A percentile compares a stretch with the other conserved stretches of the same genome.
phyloP scores from a whole-genome alignment of 2,888 invertebrate genomes.

The Apodemia mormo region DNA sequence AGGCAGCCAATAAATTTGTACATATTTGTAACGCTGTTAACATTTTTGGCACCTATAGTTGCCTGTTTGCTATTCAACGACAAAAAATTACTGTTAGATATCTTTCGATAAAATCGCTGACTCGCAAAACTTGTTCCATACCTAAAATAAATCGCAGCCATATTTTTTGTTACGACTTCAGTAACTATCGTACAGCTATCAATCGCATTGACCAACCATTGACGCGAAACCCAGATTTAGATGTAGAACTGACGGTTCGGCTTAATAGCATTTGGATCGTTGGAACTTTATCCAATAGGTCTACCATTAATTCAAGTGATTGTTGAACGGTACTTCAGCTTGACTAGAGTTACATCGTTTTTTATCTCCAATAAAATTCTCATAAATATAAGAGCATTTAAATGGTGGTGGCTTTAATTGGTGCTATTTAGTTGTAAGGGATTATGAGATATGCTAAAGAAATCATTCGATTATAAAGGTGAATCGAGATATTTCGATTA shows the following conservation, averaged over 20 bases:
- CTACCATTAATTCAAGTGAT: slow-evolving; percentile 43
- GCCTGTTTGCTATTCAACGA: no score
- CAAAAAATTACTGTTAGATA: not conserved
- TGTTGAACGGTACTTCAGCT: slow-evolving; percentile 10
- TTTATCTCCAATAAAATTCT: slow-evolving; percentile 9
- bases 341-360: not conserved
- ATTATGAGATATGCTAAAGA: no score
- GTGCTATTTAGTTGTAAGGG: no score
- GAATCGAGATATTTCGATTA: no score
- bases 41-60: no score
- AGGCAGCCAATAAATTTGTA: not conserved
- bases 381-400: no score
- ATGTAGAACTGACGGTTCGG: slow-evolving; percentile 42
- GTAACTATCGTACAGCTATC: slow-evolving; percentile 50
- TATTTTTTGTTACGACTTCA: slow-evolving; percentile 58
- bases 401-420: no score
- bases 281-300: slow-evolving; percentile 41
- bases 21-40: no score
- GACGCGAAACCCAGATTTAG: slow-evolving; percentile 47
- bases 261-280: slow-evolving; percentile 42
- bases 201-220: slow-evolving; percentile 47
- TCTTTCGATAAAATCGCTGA: not conserved
- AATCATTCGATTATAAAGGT: no score
- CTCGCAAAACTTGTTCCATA: slow-evolving; percentile 36
- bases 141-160: slow-evolving; percentile 54